These are phyloP conservation scores for Lineus longissimus DNA, from an alignment of 1,140 invertebrate genomes.

Conservation along the genomic window DNA sequence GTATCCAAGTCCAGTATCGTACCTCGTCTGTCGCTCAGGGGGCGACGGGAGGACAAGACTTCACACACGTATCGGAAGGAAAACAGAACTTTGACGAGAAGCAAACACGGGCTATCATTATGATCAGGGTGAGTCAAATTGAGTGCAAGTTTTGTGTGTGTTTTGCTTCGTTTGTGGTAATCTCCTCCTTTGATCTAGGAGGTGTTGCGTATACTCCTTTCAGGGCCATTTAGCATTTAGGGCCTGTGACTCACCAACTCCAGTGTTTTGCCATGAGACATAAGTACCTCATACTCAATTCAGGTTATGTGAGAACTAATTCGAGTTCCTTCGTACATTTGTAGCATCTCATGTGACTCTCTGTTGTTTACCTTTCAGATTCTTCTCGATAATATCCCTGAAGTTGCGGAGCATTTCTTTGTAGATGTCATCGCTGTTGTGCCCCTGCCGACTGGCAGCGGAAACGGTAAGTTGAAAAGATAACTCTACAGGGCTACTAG, in stretches of 20 bases:
- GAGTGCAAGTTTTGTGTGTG: background rate
- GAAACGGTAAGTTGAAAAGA: constrained; percentile 29
- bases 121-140: constrained; percentile 31
- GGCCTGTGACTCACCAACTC: too few species aligned
- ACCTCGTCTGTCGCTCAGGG: constrained; percentile 21
- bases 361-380: constrained; percentile 34
- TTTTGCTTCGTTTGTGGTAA: too few species aligned
- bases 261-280: too few species aligned
- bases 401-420: constrained; percentile 39
- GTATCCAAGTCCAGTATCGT: constrained; percentile 34
- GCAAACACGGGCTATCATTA: constrained; percentile 30
- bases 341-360: background rate
- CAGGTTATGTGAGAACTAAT: too few species aligned
- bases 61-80: constrained; percentile 21
- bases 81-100: constrained; percentile 32
- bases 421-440: constrained; percentile 37
- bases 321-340: too few species aligned
- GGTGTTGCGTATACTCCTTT: too few species aligned
- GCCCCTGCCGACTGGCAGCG: constrained; percentile 36
- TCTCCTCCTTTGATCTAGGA: too few species aligned
- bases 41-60: constrained; percentile 32
- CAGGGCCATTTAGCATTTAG: too few species aligned
- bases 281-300: too few species aligned
- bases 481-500: background rate
- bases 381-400: constrained; percentile 37